These are phyloP conservation scores for Carapus acus DNA, from an alignment of 2,797 vertebrate species.

Conservation along the genomic window DNA sequence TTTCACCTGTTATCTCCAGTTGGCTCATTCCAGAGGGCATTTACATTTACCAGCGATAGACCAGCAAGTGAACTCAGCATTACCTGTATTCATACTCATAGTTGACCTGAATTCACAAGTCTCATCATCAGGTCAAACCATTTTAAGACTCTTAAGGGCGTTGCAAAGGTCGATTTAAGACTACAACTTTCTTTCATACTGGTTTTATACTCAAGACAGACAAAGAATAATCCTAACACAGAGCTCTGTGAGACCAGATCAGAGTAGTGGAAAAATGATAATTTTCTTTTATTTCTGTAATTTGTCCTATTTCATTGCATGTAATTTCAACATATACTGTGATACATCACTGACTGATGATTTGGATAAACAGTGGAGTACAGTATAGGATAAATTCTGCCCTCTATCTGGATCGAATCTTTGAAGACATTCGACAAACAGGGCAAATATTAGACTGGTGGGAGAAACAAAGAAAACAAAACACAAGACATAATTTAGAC, in stretches of 20 bases:
- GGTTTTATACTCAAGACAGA: constrained; percentile 7
- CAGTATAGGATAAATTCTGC: constrained; percentile 34
- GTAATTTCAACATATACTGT: constrained; percentile 42
- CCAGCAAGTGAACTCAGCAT: not conserved
- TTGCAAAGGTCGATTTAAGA: not conserved
- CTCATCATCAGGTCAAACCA: constrained; percentile 8
- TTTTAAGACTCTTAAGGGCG: not conserved
- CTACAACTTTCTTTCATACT: not conserved
- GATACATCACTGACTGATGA: constrained; percentile 41
- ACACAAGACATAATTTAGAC: constrained; percentile 17
- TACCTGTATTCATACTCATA: too few species aligned
- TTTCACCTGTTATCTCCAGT: constrained; percentile 38
- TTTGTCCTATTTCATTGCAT: constrained; percentile 50
- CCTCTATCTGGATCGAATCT: constrained; percentile 35
- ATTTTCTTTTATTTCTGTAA: constrained; percentile 31
- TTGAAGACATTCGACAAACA: constrained; percentile 30
- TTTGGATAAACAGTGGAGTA: constrained; percentile 28
- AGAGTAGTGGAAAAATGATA: constrained; percentile 29
- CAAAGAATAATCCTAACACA: constrained; percentile 11
- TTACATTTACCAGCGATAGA: constrained; percentile 14
- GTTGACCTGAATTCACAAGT: constrained; percentile 14
- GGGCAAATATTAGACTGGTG: constrained; percentile 8
- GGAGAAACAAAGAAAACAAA: constrained; percentile 24
- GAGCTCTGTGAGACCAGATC: constrained; percentile 3
- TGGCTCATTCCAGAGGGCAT: constrained; percentile 33